phyloP scores from a whole-genome alignment of 2,888 invertebrate species.

The Dolichomitus sp. region DNA sequence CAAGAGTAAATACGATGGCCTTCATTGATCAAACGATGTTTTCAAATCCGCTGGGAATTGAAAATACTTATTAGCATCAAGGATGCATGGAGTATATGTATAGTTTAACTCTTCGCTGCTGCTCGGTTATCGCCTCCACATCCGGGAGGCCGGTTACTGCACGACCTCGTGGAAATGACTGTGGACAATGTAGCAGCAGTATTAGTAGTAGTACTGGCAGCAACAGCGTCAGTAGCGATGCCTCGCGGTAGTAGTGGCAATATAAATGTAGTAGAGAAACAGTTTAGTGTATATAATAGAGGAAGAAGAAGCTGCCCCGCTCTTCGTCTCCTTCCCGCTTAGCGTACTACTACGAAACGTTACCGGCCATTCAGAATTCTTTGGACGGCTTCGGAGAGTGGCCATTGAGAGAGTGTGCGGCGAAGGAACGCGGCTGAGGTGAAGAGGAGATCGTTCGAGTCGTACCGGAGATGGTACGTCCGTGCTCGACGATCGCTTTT shows the following conservation, averaged over 20 bases:
- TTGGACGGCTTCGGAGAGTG: constrained; percentile 39
- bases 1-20: constrained; percentile 24
- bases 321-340: constrained; percentile 26
- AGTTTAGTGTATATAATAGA: background rate
- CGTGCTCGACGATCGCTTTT: constrained; percentile 27
- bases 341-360: constrained; percentile 57
- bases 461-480: constrained; percentile 32
- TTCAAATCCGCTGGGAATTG: background rate
- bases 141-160: constrained; percentile 35
- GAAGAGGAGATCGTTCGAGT: constrained; percentile 34
- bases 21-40: constrained; percentile 47
- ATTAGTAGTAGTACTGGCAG: background rate
- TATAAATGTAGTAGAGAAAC: constrained; percentile 7
- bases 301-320: background rate
- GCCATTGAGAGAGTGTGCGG: constrained; percentile 64
- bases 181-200: background rate
- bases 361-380: constrained; percentile 60
- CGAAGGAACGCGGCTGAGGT: constrained; percentile 51
- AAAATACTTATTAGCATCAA: constrained; percentile 40
- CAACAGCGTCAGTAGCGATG: background rate
- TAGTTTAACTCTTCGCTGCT: constrained; percentile 14
- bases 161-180: constrained; percentile 36
- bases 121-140: constrained; percentile 35
- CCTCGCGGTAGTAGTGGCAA: constrained; percentile 4
- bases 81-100: constrained; percentile 19